Percentiles rank a stretch among this genome's conserved stretches.
Evolutionary conservation across 2,888 invertebrate genomes (phyloP).

Genomic region (Lochmaea crataegi): DNA sequence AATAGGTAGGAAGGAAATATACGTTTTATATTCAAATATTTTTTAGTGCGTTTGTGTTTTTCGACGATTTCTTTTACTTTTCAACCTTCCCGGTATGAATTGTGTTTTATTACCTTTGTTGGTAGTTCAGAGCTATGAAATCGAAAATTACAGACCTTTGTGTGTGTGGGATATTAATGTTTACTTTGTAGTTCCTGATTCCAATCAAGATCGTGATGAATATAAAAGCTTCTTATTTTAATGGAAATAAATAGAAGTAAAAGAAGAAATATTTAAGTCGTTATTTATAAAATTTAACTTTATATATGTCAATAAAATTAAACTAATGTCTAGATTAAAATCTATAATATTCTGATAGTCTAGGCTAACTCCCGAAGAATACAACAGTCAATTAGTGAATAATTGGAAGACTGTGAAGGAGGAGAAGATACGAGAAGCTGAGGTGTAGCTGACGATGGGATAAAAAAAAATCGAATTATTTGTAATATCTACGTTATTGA

Average conservation of each 20-base stretch:
- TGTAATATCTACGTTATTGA: no score
- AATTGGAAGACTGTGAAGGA: no score
- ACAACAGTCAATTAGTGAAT: no score
- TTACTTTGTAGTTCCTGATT: conserved; percentile 23
- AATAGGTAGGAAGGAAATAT: background rate
- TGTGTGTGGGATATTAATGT: conserved; percentile 26
- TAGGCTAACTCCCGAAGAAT: no score
- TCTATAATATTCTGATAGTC: background rate
- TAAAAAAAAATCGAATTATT: no score
- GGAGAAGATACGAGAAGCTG: no score
- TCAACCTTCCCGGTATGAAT: no score
- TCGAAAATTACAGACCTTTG: conserved; percentile 24
- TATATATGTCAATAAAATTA: no score
- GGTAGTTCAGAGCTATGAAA: conserved; percentile 19
- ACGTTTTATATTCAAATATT: background rate
- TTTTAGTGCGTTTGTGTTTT: no score
- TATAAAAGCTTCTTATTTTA: background rate
- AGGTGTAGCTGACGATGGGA: no score
- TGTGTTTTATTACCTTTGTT: background rate
- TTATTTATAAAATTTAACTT: background rate
- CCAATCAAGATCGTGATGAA: conserved; percentile 20
- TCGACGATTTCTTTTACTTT: no score
- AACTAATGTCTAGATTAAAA: no score
- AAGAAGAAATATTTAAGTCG: background rate
- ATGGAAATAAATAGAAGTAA: background rate